These are phyloP conservation scores for Barbus barbus DNA, from an alignment of 2,113 vertebrate genomes.

Conservation along the genomic window DNA sequence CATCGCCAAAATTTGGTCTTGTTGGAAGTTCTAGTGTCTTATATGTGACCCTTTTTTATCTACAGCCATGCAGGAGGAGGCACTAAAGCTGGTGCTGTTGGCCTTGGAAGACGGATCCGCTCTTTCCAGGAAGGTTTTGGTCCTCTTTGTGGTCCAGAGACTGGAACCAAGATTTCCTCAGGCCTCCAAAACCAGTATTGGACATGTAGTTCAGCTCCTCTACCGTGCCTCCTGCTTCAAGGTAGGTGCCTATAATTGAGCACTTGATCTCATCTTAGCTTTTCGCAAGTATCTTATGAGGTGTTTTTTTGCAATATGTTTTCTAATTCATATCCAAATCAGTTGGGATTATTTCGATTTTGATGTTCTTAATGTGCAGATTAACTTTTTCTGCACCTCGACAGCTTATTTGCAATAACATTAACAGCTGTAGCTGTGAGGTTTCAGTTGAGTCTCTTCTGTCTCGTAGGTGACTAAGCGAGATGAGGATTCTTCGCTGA, in stretches of 20 bases:
- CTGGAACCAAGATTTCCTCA: conserved; percentile 96
- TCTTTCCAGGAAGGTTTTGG: conserved; percentile 93
- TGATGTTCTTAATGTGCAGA: background rate
- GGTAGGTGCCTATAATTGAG: conserved; percentile 68
- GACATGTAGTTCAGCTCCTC: conserved; percentile 97
- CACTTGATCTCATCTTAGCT: background rate
- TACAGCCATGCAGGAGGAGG: conserved; percentile 97
- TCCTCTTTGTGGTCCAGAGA: conserved; percentile 98
- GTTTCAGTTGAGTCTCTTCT: background rate
- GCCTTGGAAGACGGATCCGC: conserved; percentile 96
- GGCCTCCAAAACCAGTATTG: conserved; percentile 98
- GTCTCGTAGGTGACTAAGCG: conserved; percentile 89
- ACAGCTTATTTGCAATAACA: too few species aligned
- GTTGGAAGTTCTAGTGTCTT: background rate
- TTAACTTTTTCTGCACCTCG: background rate
- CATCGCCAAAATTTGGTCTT: background rate
- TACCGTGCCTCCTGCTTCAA: conserved; percentile 98
- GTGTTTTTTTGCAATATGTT: background rate
- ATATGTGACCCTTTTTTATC: background rate
- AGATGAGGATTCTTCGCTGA: conserved; percentile 96
- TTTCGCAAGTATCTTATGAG: too few species aligned
- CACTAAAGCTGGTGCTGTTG: conserved; percentile 93
- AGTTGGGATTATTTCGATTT: too few species aligned
- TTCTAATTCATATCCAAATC: background rate
- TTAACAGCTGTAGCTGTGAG: too few species aligned